phyloP scores from a whole-genome alignment of 2,888 invertebrate species.

The Chorisops tibialis region DNA sequence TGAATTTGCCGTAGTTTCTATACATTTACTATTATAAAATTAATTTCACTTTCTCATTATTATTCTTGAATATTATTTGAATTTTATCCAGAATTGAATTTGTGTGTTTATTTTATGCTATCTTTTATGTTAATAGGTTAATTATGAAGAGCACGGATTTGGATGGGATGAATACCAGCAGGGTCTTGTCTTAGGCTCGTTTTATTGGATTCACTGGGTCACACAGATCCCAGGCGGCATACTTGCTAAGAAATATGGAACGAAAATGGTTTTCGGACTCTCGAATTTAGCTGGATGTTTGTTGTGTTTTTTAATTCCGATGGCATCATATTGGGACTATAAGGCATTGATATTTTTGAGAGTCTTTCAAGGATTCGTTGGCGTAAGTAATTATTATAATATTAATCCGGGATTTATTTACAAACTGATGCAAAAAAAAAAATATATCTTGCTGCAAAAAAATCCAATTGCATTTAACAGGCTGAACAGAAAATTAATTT shows the following conservation, averaged over 20 bases:
- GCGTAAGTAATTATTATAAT: slow-evolving; percentile 56
- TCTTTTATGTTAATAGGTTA: slow-evolving; percentile 36
- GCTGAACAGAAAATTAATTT: too few species aligned
- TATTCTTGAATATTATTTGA: too few species aligned
- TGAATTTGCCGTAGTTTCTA: too few species aligned
- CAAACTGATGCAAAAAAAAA: too few species aligned
- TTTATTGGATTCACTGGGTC: slow-evolving; percentile 70
- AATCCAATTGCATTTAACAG: too few species aligned
- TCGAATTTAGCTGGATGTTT: slow-evolving; percentile 63
- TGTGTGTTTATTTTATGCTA: too few species aligned
- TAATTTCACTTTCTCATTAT: too few species aligned
- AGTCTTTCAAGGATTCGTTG: slow-evolving; percentile 65
- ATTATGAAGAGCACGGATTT: slow-evolving; percentile 49
- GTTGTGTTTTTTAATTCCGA: slow-evolving; percentile 64
- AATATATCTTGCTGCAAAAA: too few species aligned
- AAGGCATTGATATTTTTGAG: slow-evolving; percentile 59
- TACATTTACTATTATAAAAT: too few species aligned
- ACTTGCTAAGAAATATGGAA: slow-evolving; percentile 65
- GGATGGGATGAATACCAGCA: slow-evolving; percentile 66
- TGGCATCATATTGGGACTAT: slow-evolving; percentile 59
- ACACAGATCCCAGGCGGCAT: slow-evolving; percentile 71
- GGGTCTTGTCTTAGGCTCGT: slow-evolving; percentile 63
- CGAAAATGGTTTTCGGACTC: slow-evolving; percentile 67
- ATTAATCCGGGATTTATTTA: not conserved
- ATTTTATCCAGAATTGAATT: too few species aligned